Evolutionary conservation across 2,797 vertebrate species (phyloP).

Genomic region (Phyllotis vaccarum): DNA sequence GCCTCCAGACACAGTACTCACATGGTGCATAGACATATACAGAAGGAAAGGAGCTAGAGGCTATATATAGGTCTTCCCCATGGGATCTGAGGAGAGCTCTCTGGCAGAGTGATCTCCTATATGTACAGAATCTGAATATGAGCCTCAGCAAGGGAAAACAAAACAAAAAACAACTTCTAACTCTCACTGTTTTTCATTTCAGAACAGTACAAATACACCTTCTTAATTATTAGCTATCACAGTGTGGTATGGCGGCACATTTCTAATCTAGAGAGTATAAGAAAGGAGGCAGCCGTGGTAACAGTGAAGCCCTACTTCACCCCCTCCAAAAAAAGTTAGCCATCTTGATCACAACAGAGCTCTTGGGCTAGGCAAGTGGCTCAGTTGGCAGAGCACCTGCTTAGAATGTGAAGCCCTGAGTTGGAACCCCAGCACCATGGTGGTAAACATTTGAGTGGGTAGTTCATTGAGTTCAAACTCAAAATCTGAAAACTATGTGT

Average conservation of each 20-base stretch:
- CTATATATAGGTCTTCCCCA: not conserved
- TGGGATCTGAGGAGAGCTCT: not conserved
- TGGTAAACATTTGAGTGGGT: not conserved
- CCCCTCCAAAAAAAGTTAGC: not conserved
- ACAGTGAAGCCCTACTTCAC: not conserved
- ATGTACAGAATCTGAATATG: not conserved
- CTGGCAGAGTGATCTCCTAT: not conserved
- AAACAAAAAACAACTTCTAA: not conserved
- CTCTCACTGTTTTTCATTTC: not conserved
- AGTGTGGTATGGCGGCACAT: not conserved
- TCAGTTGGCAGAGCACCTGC: not conserved
- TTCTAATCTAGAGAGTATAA: not conserved
- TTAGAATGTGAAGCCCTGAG: not conserved
- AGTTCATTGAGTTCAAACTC: not conserved
- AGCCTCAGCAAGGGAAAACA: not conserved
- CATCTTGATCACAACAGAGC: slow-evolving; percentile 45
- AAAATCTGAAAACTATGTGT: not conserved
- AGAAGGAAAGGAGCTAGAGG: not conserved
- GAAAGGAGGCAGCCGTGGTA: not conserved
- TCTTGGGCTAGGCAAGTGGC: not conserved
- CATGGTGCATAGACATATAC: not conserved
- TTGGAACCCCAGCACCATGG: not conserved
- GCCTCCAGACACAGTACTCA: not conserved
- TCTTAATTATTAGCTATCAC: not conserved
- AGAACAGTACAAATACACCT: not conserved